Base-by-base conservation (phyloP, 1,140 invertebrate genomes). In the Pissodes strobi region DNA sequence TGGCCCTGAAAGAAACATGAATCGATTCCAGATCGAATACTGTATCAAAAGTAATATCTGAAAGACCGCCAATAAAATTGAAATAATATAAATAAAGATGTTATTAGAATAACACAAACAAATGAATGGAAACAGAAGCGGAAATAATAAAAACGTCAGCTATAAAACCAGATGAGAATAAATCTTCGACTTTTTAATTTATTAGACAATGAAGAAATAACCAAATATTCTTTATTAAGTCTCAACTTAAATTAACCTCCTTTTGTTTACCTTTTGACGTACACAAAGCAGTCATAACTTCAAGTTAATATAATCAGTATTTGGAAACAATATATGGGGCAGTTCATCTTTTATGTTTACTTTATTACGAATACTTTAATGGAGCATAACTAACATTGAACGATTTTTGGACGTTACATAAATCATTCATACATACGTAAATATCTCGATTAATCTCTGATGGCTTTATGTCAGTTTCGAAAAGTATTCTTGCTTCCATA, bases 131-230 rank as follows among this genome's bases (percentile, higher is more conserved):
- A 69, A 64, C 68, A 67, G 68, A 63, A 48, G 46, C 68, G 68
- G 68, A 69, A 69, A 69, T 67, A 64, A 62, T 69, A 66, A 69
- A 69, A 67, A 64, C 59, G 46, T 56, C 43, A 45, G 48, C 43
- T 52, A 51, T 61, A 65, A 69, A 69, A 52, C 68, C 68, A 69
- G 68, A 69, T 69, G 61, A 67, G 58, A 67, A 67, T 69, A 64
- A 64, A 67, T 59, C 53, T 45, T 30, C 34, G n/a, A 38, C 27
- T 51, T 53, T 61, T 25, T 63, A 66, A 69, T 64, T 66, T 71
- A 66, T 69, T 59, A 56, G 59, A 69, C 60, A 65, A 67, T 68
- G 66, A 51, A 53, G 43, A 62, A 62, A 64, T 63, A 71, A 67
- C 56, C 41, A 19, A 46, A 58, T 43, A 58, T 58, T 46, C 56